Evolutionary conservation across 2,797 vertebrate species (phyloP), one percentile per base, ranked within the genome.

Genomic region (Echiichthys vipera): DNA sequence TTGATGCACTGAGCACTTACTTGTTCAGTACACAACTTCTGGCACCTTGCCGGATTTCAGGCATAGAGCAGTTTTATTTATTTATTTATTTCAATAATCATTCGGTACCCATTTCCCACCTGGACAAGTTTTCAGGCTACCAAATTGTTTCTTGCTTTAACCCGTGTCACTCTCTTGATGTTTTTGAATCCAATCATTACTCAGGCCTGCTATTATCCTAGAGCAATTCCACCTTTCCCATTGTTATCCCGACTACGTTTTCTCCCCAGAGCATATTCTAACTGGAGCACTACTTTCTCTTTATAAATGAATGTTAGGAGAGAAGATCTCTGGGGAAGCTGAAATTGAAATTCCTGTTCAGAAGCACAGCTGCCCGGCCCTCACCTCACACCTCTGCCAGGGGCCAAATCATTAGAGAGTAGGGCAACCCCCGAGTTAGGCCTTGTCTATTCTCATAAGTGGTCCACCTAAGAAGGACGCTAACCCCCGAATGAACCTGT

Each of bases 241-340:
- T 86, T 83, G 77, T 81, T 79, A 83, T 83, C 84, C 59, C 59
- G 53, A 64, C 55, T 74, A 7, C 47, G 1, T 18, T 69, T 69
- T 66, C 62, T 82, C 82, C 88, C 83, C 43, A 24, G 88, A 86
- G 86, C 70, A 36, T 29, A 0, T 36, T 64, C 75, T 93, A 93
- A 93, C 90, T 93, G 85, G 89, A 91, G 80, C 91, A 70, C 75
- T 56, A 34, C 74, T 82, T 81, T 89, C 88, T 85, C 77, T 80
- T 89, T 82, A 83, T 83, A 78, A 92, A 89, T 81, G 55, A 74
- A 87, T 80, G 85, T 88, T 83, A 82, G 84, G 62, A 77, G 49
- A 61, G 55, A 73, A 72, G 61, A 49, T 85, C 85, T 66, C 80
- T n/a, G 42, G 77, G 77, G 86, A 79, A 75, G 62, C 71, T 71